phyloP scores from a whole-genome alignment of 64 coral and sea anemone genomes.

The Montipora efflorescens region DNA sequence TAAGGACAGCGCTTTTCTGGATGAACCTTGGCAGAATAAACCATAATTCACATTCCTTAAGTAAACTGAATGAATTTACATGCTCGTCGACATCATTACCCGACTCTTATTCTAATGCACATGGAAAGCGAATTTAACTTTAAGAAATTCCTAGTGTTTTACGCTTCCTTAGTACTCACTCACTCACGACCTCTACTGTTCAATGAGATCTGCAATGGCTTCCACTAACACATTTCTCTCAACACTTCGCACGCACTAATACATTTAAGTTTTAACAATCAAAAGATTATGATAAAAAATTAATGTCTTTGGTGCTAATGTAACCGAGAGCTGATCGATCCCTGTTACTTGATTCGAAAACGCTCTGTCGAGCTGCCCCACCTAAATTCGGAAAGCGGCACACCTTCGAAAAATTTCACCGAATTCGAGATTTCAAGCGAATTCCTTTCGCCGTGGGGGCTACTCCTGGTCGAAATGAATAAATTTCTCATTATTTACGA shows the following conservation, averaged over 20 bases:
- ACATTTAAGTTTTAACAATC: slow-evolving; percentile 75
- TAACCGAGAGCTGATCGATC: slow-evolving; percentile 47
- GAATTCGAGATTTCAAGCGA: slow-evolving; percentile 38
- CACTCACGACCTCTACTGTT: not conserved
- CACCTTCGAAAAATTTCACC: slow-evolving; percentile 63
- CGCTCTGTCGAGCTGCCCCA: slow-evolving; percentile 43
- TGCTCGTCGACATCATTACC: not conserved
- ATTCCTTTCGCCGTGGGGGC: slow-evolving; percentile 41
- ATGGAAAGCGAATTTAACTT: not conserved
- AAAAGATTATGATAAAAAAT: slow-evolving; percentile 89
- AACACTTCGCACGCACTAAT: slow-evolving; percentile 37
- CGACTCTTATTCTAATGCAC: not conserved
- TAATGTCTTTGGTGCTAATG: slow-evolving; percentile 70
- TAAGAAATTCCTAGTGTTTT: no score
- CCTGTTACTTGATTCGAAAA: slow-evolving; percentile 33
- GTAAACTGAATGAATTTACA: slow-evolving; percentile 32
- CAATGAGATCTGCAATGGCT: not conserved
- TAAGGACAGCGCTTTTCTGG: not conserved
- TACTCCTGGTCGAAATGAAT: slow-evolving; percentile 19
- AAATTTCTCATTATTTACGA: slow-evolving; percentile 7
- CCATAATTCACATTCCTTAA: not conserved
- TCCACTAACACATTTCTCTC: not conserved
- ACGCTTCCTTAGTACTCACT: not conserved
- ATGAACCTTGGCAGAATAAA: not conserved
- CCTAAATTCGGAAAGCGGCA: slow-evolving; percentile 68